Percentiles rank a stretch among this genome's conserved stretches.
Evolutionary conservation across 2,113 vertebrate genomes (phyloP).

Genomic region (Oncorhynchus masou): DNA sequence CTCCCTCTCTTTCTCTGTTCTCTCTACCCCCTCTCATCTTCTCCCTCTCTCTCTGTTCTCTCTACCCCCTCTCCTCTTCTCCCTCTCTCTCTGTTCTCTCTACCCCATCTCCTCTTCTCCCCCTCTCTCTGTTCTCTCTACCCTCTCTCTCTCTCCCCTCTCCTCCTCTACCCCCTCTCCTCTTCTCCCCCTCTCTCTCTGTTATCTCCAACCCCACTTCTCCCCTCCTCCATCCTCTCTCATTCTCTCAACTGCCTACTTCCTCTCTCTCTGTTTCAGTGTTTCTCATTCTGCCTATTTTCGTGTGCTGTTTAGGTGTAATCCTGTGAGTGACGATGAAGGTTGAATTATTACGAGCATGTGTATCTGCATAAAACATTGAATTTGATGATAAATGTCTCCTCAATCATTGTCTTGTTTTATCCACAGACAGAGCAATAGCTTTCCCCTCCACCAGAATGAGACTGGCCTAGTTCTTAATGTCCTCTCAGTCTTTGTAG

Average conservation of each 20-base stretch:
- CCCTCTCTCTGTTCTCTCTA: too few species aligned
- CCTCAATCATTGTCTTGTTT: constrained; percentile 23
- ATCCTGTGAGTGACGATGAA: constrained; percentile 26
- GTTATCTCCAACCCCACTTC: background rate
- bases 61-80: too few species aligned
- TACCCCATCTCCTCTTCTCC: too few species aligned
- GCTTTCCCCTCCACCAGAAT: constrained; percentile 19
- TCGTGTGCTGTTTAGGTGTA: constrained; percentile 28
- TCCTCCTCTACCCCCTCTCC: too few species aligned
- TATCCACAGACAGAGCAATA: constrained; percentile 45
- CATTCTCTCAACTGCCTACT: background rate
- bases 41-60: too few species aligned
- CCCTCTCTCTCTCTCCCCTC: too few species aligned
- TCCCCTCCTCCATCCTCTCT: background rate
- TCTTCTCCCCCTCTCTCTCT: background rate
- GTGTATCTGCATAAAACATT: constrained; percentile 54
- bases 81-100: too few species aligned
- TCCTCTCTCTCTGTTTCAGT: background rate
- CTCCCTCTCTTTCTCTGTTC: too few species aligned
- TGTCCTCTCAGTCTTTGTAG: constrained; percentile 46
- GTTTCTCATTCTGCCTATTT: background rate
- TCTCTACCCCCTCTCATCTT: too few species aligned
- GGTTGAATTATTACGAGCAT: constrained; percentile 43
- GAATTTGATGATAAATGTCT: constrained; percentile 58
- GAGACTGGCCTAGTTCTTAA: constrained; percentile 41